phyloP scores from a whole-genome alignment of 2,888 invertebrate genomes.

The Lycia hirtaria region DNA sequence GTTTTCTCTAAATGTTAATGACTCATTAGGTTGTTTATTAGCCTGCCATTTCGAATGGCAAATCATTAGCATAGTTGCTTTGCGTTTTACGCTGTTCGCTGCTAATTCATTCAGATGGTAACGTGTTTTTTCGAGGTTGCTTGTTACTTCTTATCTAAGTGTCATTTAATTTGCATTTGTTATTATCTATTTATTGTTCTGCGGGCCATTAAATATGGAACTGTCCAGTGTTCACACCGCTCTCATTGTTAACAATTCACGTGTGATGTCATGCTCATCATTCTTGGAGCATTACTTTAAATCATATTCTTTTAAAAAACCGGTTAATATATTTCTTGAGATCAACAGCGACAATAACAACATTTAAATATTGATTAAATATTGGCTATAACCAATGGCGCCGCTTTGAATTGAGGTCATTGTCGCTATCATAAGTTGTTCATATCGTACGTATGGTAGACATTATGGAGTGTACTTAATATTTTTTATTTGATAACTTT shows the following conservation, averaged over 20 bases:
- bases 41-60: conserved; percentile 24
- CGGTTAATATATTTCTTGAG: conserved; percentile 43
- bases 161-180: conserved; percentile 59
- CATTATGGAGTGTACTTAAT: conserved; percentile 56
- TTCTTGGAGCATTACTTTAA: conserved; percentile 53
- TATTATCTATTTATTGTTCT: conserved; percentile 64
- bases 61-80: conserved; percentile 22
- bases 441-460: conserved; percentile 52
- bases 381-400: conserved; percentile 55
- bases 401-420: conserved; percentile 57
- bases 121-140: conserved; percentile 27
- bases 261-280: conserved; percentile 63
- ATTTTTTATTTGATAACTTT: no score
- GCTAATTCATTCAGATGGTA: conserved; percentile 28
- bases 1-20: conserved; percentile 54
- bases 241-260: conserved; percentile 62
- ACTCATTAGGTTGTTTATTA: conserved; percentile 49
- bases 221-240: conserved; percentile 45
- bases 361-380: conserved; percentile 62
- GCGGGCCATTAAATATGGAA: conserved; percentile 58
- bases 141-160: conserved; percentile 49
- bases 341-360: no score
- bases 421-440: conserved; percentile 54
- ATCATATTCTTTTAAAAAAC: conserved; percentile 52
- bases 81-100: conserved; percentile 9